phyloP scores from a whole-genome alignment of 2,888 invertebrate genomes.

The Spodoptera littoralis region DNA sequence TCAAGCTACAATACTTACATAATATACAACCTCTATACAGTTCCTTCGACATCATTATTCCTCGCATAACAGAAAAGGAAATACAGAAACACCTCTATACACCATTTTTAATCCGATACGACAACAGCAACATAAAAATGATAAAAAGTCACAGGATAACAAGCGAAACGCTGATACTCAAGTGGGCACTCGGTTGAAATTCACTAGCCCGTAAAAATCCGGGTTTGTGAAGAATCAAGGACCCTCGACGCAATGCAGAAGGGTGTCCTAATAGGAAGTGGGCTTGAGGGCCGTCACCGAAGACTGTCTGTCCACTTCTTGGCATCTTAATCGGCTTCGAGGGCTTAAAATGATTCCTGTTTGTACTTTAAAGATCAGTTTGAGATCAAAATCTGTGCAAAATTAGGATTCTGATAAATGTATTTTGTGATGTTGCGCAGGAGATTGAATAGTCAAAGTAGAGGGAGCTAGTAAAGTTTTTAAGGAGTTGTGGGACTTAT shows the following conservation, averaged over 20 bases:
- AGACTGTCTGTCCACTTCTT: conserved; percentile 67
- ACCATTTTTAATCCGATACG: conserved; percentile 13
- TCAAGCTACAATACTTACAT: too few relatives aligned
- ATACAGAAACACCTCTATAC: too few relatives aligned
- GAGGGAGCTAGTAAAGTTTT: too few relatives aligned
- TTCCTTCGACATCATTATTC: too few relatives aligned
- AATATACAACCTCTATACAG: too few relatives aligned
- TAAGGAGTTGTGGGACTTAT: too few relatives aligned
- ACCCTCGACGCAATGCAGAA: conserved; percentile 69
- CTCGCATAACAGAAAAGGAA: too few relatives aligned
- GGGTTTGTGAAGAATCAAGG: conserved; percentile 77
- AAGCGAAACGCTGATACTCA: conserved; percentile 64
- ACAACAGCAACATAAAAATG: conserved; percentile 40
- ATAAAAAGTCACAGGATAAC: conserved; percentile 64
- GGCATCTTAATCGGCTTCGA: conserved; percentile 65
- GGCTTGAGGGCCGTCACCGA: conserved; percentile 54
- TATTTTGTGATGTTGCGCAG: neutral
- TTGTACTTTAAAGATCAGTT: conserved; percentile 50
- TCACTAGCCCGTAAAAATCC: conserved; percentile 77
- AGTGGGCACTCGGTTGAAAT: conserved; percentile 69
- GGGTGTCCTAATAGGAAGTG: conserved; percentile 74
- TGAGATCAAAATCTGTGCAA: conserved; percentile 34
- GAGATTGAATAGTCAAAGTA: too few relatives aligned
- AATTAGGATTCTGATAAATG: neutral
- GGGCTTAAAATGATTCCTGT: conserved; percentile 52